Evolutionary conservation across 2,888 invertebrate genomes (phyloP), one percentile per base, ranked within the genome.

Genomic region (Drosophila silvestris): DNA sequence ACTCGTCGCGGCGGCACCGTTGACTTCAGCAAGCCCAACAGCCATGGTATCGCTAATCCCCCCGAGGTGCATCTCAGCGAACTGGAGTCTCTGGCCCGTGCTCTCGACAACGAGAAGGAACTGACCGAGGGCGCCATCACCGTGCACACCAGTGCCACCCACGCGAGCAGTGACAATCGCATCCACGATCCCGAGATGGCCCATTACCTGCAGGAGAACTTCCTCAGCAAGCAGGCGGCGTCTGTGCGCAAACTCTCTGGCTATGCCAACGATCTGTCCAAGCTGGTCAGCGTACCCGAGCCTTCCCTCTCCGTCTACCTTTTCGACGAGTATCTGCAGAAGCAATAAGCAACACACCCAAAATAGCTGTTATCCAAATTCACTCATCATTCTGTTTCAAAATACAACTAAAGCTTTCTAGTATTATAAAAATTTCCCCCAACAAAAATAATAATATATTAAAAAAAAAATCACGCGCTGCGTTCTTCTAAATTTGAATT

Each of bases 201-300:
- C 22, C 96, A 96, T 79, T 97, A 95, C 91, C 91, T 97, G 3
- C 97, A 97, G 83, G 96, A 97, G 81, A 95, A 96, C 82, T 97
- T 97, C 94, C 94, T 97, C 65, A 95, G 95, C 87, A 93, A 95
- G 71, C 96, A 97, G 61, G 94, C 96, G 0, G 94, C 95, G 57
- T 94, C 93, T 16, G 95, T 97, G 82, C 95, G 97, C 52, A 94
- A 95, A 51, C 93, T 97, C 37, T 95, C 97, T 30, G 97, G 97
- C 4, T 95, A 97, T 93, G 95, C 95, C 68, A 94, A 95, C 22
- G 97, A 97, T 93, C 94, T 97, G 89, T 95, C 95, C 92, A 94
- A 94, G 64, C 94, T 97, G 91, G 94, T 96, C 76, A 93, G 94
- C 54, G 76, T 86, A 28, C 93, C 93, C 54, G 96, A 96, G 83